Percentiles rank a stretch among this genome's conserved stretches.
phyloP scores from a whole-genome alignment of 1,140 invertebrate genomes.

The Oreohelix idahoensis region DNA sequence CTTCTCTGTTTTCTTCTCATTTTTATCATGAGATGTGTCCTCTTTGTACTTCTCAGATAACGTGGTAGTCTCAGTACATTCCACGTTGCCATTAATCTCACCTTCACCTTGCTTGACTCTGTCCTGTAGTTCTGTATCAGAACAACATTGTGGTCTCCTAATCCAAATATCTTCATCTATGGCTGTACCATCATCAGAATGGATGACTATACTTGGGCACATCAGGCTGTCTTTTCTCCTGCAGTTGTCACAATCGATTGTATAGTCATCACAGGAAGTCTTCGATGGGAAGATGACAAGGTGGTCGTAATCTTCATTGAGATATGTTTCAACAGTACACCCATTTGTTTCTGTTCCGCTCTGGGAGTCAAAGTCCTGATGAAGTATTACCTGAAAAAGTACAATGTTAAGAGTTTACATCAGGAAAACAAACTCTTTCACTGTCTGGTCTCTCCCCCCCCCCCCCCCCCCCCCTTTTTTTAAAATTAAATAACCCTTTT shows the following conservation, averaged over 20 bases:
- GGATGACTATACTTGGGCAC: neutral
- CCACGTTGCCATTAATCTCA: neutral
- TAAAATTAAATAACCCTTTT: too few species aligned
- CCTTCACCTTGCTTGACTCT: neutral
- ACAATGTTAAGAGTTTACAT: too few species aligned
- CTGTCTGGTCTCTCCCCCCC: too few species aligned
- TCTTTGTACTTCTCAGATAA: neutral
- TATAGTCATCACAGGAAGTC: neutral
- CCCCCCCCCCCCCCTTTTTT: too few species aligned
- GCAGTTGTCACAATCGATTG: neutral
- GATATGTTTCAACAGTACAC: conserved; percentile 15
- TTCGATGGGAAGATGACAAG: neutral
- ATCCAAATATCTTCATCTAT: neutral
- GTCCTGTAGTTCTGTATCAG: neutral
- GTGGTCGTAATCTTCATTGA: conserved; percentile 1
- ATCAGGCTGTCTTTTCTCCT: neutral
- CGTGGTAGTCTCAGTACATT: neutral
- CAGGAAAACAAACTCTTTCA: too few species aligned
- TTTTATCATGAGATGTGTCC: neutral
- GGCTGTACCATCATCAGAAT: neutral
- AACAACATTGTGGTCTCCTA: neutral
- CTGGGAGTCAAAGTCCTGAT: conserved; percentile 31
- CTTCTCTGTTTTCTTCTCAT: neutral
- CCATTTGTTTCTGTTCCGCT: conserved; percentile 23
- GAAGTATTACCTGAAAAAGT: conserved; percentile 26